Conservation (phyloP, 2,888 invertebrate species). For the Apodemia duryi region DNA sequence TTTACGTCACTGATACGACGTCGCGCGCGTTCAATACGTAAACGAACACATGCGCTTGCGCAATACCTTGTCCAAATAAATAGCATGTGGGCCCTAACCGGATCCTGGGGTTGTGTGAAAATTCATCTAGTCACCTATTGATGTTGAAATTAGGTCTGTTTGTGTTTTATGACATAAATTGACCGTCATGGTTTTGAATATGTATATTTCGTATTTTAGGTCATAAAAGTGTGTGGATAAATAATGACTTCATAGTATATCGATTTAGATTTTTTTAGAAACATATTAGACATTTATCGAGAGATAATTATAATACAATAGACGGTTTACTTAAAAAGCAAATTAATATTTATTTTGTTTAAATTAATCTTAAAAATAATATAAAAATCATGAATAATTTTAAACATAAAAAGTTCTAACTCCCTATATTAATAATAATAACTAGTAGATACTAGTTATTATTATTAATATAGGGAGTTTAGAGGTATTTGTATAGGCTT, state of each 20-base stretch:
- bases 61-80: conserved; percentile 68
- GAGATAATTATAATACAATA: too few species aligned
- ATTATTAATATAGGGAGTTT: too few species aligned
- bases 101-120: conserved; percentile 64
- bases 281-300: too few species aligned
- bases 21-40: conserved; percentile 59
- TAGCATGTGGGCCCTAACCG: conserved; percentile 63
- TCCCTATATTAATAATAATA: too few species aligned
- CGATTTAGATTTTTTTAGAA: neutral
- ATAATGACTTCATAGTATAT: neutral
- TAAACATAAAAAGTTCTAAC: too few species aligned
- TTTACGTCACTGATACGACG: conserved; percentile 68
- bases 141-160: conserved; percentile 8
- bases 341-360: too few species aligned
- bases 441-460: too few species aligned
- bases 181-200: neutral
- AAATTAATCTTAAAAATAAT: too few species aligned
- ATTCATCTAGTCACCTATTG: conserved; percentile 33
- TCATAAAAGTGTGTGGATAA: neutral
- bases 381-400: too few species aligned
- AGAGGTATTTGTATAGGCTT: too few species aligned
- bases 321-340: too few species aligned
- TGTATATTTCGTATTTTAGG: neutral
- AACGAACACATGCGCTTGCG: conserved; percentile 63
- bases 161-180: neutral